phyloP scores from a whole-genome alignment of 1,140 invertebrate genomes.

The Trinorchestia longiramus region DNA sequence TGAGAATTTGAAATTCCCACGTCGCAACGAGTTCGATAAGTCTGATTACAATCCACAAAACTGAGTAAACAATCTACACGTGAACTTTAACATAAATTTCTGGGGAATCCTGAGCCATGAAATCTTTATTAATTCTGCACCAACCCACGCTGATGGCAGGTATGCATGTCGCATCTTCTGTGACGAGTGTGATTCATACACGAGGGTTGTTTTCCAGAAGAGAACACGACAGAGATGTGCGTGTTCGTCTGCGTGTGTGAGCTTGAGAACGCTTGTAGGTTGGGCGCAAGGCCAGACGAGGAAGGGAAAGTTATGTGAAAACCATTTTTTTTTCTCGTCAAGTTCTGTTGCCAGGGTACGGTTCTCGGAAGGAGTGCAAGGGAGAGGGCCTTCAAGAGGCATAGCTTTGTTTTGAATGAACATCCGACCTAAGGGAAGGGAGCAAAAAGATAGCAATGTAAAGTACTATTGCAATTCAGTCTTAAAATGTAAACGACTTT shows the following conservation, averaged over 20 bases:
- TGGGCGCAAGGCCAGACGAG: neutral
- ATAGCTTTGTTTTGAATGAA: neutral
- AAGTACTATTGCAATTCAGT: neutral
- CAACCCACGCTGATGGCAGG: neutral
- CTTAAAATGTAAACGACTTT: neutral
- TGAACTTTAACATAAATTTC: neutral
- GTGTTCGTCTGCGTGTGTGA: no score
- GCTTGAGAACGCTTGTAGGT: neutral
- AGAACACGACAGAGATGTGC: neutral
- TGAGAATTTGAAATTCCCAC: neutral
- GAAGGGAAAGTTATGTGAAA: neutral
- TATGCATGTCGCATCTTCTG: neutral
- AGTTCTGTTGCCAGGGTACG: neutral
- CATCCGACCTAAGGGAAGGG: neutral
- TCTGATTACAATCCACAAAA: neutral
- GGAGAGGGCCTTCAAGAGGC: neutral
- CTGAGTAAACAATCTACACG: neutral
- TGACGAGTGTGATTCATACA: neutral
- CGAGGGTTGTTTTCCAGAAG: neutral
- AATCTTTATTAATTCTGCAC: neutral
- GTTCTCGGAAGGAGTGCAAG: neutral
- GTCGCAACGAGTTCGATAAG: neutral
- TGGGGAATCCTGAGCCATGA: neutral
- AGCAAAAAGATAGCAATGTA: neutral
- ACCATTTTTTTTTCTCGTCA: neutral